Conservation (phyloP, 2,888 invertebrate genomes). For the Lasius fuliginosus region DNA sequence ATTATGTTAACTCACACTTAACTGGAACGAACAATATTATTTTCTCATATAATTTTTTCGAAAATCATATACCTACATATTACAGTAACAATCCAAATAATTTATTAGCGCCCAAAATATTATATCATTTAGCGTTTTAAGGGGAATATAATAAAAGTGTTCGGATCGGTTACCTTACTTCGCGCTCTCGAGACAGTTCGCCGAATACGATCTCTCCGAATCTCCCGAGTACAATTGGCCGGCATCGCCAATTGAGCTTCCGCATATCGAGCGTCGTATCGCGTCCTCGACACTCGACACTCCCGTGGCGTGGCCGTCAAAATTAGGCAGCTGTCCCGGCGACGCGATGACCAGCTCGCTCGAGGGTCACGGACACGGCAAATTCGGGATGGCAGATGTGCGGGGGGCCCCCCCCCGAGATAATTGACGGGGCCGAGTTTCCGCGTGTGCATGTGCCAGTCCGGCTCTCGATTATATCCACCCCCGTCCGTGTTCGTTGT, state of each 20-base stretch:
- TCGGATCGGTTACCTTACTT: not conserved
- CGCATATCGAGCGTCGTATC: constrained; percentile 56
- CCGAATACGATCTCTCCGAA: constrained; percentile 23
- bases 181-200: constrained; percentile 12
- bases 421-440: constrained; percentile 58
- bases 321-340: constrained; percentile 63
- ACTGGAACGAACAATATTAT: not conserved
- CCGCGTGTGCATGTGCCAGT: constrained; percentile 38
- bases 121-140: constrained; percentile 1
- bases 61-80: not conserved
- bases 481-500: constrained; percentile 28
- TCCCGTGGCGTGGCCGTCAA: constrained; percentile 41
- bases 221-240: constrained; percentile 48
- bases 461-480: constrained; percentile 52
- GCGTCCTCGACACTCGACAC: constrained; percentile 33
- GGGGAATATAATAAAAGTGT: not conserved
- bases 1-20: not conserved
- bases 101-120: constrained; percentile 6
- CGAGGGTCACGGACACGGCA: constrained; percentile 63
- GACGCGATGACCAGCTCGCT: constrained; percentile 28
- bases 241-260: constrained; percentile 56
- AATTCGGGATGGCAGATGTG: constrained; percentile 62
- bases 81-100: not conserved
- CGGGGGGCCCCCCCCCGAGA: constrained; percentile 22
- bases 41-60: not conserved